A percentile compares a stretch with the other conserved stretches of the same genome.
Conservation (phyloP, 2,888 invertebrate species). For the Ormyrus rosae region DNA sequence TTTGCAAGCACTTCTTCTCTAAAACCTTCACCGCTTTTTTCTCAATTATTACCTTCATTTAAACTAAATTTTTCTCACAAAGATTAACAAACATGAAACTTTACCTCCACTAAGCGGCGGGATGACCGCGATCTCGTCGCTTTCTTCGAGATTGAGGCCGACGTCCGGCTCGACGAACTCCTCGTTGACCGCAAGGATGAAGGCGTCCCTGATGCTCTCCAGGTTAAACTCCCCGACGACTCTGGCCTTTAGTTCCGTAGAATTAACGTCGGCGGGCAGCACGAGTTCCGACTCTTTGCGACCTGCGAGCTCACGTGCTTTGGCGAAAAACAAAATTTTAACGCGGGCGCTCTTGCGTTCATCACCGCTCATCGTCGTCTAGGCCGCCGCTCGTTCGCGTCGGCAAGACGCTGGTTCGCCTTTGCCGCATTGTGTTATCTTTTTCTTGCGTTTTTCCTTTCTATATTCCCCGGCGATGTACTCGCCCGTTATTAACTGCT, state of each 20-base stretch:
- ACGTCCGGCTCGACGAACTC: slow-evolving; percentile 81
- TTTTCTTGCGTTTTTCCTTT: not conserved
- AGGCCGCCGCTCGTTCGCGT: not conserved
- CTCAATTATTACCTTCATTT: no score
- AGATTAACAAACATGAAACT: not conserved
- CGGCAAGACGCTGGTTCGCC: not conserved
- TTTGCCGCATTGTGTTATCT: slow-evolving; percentile 30
- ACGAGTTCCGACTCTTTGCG: slow-evolving; percentile 78
- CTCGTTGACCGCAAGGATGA: slow-evolving; percentile 91
- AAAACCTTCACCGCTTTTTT: no score
- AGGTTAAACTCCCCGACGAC: slow-evolving; percentile 82
- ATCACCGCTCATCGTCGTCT: not conserved
- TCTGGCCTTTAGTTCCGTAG: slow-evolving; percentile 79
- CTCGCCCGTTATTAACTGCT: not conserved
- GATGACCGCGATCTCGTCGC: slow-evolving; percentile 93
- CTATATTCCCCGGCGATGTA: not conserved
- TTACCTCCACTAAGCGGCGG: slow-evolving; percentile 96
- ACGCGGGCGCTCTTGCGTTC: slow-evolving; percentile 70
- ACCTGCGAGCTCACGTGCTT: slow-evolving; percentile 89
- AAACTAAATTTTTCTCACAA: no score
- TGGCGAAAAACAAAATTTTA: slow-evolving; percentile 91
- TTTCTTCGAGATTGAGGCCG: slow-evolving; percentile 79
- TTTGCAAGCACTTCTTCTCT: no score
- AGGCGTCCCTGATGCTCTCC: slow-evolving; percentile 81
- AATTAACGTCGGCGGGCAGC: slow-evolving; percentile 77